Base-by-base conservation (phyloP, 2,888 invertebrate genomes). In the Callinectes sapidus region DNA sequence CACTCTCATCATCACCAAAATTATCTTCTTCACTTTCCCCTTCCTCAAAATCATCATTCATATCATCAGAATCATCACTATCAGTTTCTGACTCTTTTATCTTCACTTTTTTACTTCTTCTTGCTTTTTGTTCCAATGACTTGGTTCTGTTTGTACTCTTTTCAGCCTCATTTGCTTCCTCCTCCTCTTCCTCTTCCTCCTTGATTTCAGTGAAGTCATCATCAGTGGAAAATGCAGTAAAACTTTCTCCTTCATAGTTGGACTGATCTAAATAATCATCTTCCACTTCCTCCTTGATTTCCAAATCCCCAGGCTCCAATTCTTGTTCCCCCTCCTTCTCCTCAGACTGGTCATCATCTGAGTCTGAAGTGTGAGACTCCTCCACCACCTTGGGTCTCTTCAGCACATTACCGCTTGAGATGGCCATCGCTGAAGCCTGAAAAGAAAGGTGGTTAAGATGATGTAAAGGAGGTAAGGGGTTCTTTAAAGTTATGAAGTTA, bases 331-430 rank as follows among this genome's bases (percentile, higher is more conserved):
- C n/a, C 6, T 10, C 10, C 71, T 71, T 8, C 28, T 18, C 32
- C 35, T 81, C 81, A 35, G 35, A 81, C 35, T 81, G 35, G 81
- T 81, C 81, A 18, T 35, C 81, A 1, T n/a, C n/a, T n/a, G 81
- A 81, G 81, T 81, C 81, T 81, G 81, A 81, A 13, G 14, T 18
- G 8, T 35, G 35, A 32, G 35, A 42, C 55, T 88, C 88, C 88
- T 88, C 88, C 48, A 61, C 86, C 32, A 90, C 90, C 39, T 61
- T 23, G 3, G 90, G 61, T 90, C 61, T 90, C 55, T 90, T 90
- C 55, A 90, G 10, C 42, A 10, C 54, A 5, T 39, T 54, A 8
- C 55, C 61, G 39, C 3, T 71, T 55, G 90, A 90, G 35, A 90
- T 86, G n/a, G 86, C 90, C 90, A 90, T 90, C 28, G 16, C 28